These are phyloP conservation scores for Pagrus major DNA, from an alignment of 2,113 vertebrate species.

Conservation along the genomic window DNA sequence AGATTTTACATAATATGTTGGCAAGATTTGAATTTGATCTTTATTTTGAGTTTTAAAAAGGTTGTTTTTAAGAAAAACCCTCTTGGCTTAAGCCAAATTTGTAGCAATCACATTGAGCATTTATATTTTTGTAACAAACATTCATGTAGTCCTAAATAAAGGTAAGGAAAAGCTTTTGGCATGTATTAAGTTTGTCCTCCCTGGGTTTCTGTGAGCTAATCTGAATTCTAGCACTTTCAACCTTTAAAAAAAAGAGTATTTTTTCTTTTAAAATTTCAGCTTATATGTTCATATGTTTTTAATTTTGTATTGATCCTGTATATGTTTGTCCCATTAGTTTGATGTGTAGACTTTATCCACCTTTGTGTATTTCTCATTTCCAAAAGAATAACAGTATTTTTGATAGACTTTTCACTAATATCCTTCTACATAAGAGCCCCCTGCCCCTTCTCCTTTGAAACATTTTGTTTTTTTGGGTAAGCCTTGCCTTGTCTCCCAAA, in stretches of 20 bases:
- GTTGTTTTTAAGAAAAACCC: constrained; percentile 46
- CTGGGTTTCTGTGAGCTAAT: constrained; percentile 88
- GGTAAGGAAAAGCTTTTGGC: constrained; percentile 65
- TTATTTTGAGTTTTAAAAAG: constrained; percentile 36
- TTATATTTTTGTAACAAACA: constrained; percentile 65
- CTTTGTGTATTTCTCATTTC: constrained; percentile 82
- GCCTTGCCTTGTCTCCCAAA: constrained; percentile 55
- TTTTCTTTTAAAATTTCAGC: constrained; percentile 83
- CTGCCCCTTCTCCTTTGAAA: constrained; percentile 14
- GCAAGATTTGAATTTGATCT: constrained; percentile 52
- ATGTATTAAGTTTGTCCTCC: constrained; percentile 86
- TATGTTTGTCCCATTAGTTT: constrained; percentile 87
- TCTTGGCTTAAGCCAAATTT: constrained; percentile 65
- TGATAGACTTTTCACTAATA: constrained; percentile 85
- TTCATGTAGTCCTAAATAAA: constrained; percentile 41
- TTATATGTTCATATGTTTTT: constrained; percentile 84
- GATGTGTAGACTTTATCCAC: constrained; percentile 84
- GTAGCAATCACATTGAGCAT: constrained; percentile 75
- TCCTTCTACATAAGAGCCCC: constrained; percentile 53
- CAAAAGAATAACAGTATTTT: constrained; percentile 88
- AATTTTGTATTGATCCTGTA: constrained; percentile 86
- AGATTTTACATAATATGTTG: constrained; percentile 25
- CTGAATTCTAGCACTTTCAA: constrained; percentile 91
- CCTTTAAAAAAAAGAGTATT: constrained; percentile 84
- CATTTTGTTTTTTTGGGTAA: constrained; percentile 24